Percentiles rank a stretch among this genome's conserved stretches.
phyloP scores from a whole-genome alignment of 2,888 invertebrate species.

The Cosmia trapezina region DNA sequence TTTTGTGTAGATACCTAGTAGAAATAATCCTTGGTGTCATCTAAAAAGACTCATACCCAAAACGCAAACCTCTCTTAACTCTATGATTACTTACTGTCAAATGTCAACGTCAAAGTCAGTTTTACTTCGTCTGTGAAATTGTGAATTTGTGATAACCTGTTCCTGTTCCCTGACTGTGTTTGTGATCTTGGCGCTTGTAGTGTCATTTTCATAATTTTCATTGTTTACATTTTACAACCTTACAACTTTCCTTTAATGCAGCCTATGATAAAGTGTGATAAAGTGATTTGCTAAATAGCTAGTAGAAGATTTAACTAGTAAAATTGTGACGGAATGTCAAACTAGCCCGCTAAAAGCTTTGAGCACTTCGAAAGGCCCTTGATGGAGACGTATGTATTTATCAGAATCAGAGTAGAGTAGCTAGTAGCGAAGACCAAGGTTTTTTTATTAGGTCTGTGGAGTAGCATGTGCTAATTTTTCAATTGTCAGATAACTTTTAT shows the following conservation, averaged over 20 bases:
- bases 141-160: too few relatives aligned
- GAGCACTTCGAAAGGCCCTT: not conserved
- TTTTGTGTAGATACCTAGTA: not conserved
- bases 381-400: conserved; percentile 42
- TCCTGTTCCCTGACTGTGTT: too few relatives aligned
- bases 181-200: too few relatives aligned
- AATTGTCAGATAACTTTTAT: too few relatives aligned
- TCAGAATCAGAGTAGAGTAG: not conserved
- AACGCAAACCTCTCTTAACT: not conserved
- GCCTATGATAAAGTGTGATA: too few relatives aligned
- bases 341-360: conserved; percentile 1
- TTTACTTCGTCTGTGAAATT: too few relatives aligned
- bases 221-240: too few relatives aligned
- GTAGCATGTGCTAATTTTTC: too few relatives aligned
- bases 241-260: not conserved
- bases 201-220: too few relatives aligned
- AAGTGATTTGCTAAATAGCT: not conserved
- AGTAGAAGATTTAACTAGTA: not conserved
- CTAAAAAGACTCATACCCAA: not conserved
- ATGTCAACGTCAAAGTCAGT: conserved; percentile 7
- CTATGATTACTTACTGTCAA: not conserved
- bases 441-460: too few relatives aligned
- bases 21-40: not conserved
- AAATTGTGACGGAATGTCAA: not conserved
- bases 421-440: too few relatives aligned